Base-by-base conservation (phyloP, 2,888 invertebrate species). In the Eudasyphora cyanicolor region DNA sequence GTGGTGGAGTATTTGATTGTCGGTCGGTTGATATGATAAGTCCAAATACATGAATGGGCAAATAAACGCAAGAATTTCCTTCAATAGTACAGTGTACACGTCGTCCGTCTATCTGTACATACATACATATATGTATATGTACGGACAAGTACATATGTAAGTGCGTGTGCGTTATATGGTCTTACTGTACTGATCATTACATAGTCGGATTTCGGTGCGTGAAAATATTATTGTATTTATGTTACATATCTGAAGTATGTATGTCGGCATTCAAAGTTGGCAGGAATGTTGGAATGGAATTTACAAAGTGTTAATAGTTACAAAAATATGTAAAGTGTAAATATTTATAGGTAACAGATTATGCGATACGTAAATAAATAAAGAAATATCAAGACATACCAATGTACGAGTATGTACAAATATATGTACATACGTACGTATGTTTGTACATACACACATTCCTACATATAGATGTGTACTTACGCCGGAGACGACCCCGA, bases 341-440 rank as follows among this genome's bases (percentile, higher is more conserved):
- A 86, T 84, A 87, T 86, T 84, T 85, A 84, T 82, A 76, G 82
- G 57, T 73, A 80, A 32, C 67, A 82, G 76, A 82, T 82, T 75
- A 29, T 62, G 35, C 35, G 32, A 57, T 62, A 35, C 29, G 29
- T 60, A 60, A 29, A 60, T 60, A 70, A 19, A 42, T n/a, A n/a
- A n/a, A n/a, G n/a, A n/a, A n/a, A n/a, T 69, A 69, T 69, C 54
- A 62, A 70, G 35, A 24, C 38, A 54, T 51, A 62, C 38, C 38
- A n/a, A 4, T 21, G 27, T 73, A 29, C 32, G n/a, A n/a, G n/a
- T 24, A 54, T 54, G 19, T 21, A 54, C 10, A 54, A 67, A 24
- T 21, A 54, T n/a, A 54, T 12, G 1, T 49, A 32, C 49, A 51
- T 5, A 27, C 32, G 32, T 35, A 49, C 38, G 35, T 76, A n/a